Evolutionary conservation across 2,888 invertebrate species (phyloP), one percentile per base, ranked within the genome.

Genomic region (Thecocarcelia acutangulata): DNA sequence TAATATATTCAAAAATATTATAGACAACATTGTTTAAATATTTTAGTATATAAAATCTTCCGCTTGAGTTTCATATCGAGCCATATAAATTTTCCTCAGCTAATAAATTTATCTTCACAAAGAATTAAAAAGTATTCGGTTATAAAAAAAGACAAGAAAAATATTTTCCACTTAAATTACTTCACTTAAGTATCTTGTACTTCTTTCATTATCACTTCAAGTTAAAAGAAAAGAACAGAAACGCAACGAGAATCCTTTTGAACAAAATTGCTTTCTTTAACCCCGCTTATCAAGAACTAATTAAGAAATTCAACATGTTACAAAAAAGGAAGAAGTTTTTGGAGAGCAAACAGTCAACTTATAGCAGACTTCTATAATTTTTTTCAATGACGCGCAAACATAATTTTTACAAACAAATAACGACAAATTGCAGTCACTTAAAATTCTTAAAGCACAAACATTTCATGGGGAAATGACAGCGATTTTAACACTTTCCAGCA

Each of bases 361-460:
- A 12, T 9, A 63, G 28, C 12, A 37, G 28, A 33, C 33, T 33
- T 48, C 1, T 15, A 33, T 50, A 50, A 37, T 46, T 46, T 28
- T 40, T n/a, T 59, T 58, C 52, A 59, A 28, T 56, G 40, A 46
- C 12, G 12, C 12, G 15, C 37, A 17, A 28, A 56, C 37, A 79
- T 66, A 40, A 77, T 68, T 69, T 72, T 42, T 54, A 21, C 56
- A 58, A 17, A 69, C 61, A 70, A 80, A 70, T 61, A 48, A 76
- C 61, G 42, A 80, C 80, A 81, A 81, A 81, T 76, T 81, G 56
- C 61, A 81, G 54, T 48, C 76, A 81, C 76, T 81, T 81, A 68
- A 81, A 81, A 76, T 76, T 81, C 80, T 76, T 68, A 81, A 66
- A 66, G 80, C 72, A 76, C 54, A 68, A 59, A 72, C 19, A 59